Evolutionary conservation across 2,113 vertebrate species (phyloP), one percentile per base, ranked within the genome.

Genomic region (Syngnathoides biaculeatus): DNA sequence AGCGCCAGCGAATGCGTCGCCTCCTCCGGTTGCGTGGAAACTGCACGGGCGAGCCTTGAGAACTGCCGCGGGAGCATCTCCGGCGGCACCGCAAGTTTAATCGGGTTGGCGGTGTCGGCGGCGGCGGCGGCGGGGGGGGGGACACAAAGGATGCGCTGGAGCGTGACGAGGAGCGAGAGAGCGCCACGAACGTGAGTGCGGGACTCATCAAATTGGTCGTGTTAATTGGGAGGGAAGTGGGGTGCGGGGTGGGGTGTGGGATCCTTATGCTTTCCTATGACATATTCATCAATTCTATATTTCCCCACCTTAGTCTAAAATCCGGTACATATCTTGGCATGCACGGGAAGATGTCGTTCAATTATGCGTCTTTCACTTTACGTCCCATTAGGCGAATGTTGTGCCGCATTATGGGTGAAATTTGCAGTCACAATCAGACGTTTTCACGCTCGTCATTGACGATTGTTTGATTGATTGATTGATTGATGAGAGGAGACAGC

Each of bases 1-100:
- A 72, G 64, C 73, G 79, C 77, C 68, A 20, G 69, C 57, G 39
- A 66, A 75, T 71, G 69, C 76, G 74, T 74, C 74, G 67, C 24
- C 71, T 80, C 77, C 72, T 70, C 40, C 78, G 65, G 88, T 88
- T 89, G 89, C 88, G 81, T 89, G 85, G 89, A 87, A 87, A 91
- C 88, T 85, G 57, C 75, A 39, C 8, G 74, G 65, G 74, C 35
- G 63, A 72, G 67, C 63, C 57, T 65, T 64, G 68, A 35, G 30
- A 53, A 70, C 70, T 42, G 73, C 47, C 47, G 73, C 45, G 38
- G 52, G 64, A 58, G 80, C 77, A 55, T 79, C 80, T 80, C 73
- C 81, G 76, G 69, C 27, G 72, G 79, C 22, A 27, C 55, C 3
- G 55, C 55, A 82, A 83, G 66, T 85, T 84, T 24, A 52, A 72